These are phyloP conservation scores for Rhopalosiphum nymphaeae DNA, from an alignment of 2,888 invertebrate species.

Conservation along the genomic window DNA sequence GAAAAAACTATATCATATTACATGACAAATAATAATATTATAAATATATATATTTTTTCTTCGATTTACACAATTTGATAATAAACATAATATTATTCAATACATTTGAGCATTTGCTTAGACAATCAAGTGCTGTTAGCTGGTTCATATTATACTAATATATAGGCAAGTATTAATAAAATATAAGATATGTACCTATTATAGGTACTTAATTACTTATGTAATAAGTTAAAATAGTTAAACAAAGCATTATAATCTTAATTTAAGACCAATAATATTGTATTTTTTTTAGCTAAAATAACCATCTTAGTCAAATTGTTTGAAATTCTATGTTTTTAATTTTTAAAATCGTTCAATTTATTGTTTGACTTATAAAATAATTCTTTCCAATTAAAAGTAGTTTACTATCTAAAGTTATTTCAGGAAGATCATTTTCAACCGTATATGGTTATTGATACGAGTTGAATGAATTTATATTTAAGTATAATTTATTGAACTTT, in stretches of 20 bases:
- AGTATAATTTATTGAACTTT: background rate
- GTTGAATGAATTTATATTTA: background rate
- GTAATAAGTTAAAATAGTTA: background rate
- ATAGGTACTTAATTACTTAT: background rate
- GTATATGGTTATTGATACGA: background rate
- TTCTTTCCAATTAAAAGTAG: background rate
- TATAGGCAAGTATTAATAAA: background rate
- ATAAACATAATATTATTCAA: background rate
- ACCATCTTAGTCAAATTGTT: background rate
- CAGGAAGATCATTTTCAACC: background rate
- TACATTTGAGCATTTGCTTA: background rate
- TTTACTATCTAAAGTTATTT: background rate
- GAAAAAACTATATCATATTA: background rate
- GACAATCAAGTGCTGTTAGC: background rate
- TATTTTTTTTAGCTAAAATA: background rate
- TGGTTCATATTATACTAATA: background rate
- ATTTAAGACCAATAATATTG: background rate
- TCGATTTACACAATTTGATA: background rate
- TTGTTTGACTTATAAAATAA: background rate
- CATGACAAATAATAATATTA: background rate
- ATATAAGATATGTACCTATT: background rate
- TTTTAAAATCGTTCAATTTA: background rate
- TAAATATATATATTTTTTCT: background rate
- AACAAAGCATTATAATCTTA: background rate
- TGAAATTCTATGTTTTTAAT: background rate